Evolutionary conservation across 2,797 vertebrate genomes (phyloP).

Genomic region (Cyprinodon diabolis): DNA sequence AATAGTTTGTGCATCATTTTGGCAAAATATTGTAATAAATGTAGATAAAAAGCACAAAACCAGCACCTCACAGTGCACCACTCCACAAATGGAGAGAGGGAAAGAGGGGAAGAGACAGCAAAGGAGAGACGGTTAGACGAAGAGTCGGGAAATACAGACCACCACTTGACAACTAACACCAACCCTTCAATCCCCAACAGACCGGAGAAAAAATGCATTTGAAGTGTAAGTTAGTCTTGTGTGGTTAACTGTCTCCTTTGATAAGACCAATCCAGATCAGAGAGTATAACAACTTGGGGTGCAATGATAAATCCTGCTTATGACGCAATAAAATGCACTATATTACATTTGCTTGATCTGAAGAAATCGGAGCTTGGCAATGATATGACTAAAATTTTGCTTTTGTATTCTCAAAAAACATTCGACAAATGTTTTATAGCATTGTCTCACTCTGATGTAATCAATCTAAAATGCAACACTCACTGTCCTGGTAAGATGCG

Average conservation of each 20-base stretch:
- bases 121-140: constrained; percentile 68
- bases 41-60: constrained; percentile 54
- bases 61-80: constrained; percentile 70
- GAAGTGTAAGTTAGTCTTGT: background rate
- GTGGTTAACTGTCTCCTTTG: background rate
- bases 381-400: too few relatives aligned
- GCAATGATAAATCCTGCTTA: background rate
- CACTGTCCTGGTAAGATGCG: background rate
- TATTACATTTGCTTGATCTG: background rate
- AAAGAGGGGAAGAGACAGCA: constrained; percentile 74
- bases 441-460: background rate
- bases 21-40: constrained; percentile 29
- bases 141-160: constrained; percentile 75
- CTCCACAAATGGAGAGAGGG: constrained; percentile 81
- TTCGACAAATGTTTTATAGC: too few relatives aligned
- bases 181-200: constrained; percentile 43
- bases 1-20: background rate
- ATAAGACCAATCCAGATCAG: background rate
- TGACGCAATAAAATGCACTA: background rate
- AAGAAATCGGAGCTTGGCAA: background rate
- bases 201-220: constrained; percentile 64
- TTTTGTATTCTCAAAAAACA: too few relatives aligned
- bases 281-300: background rate
- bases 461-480: background rate
- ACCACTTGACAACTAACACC: constrained; percentile 78